Evolutionary conservation across 2,888 invertebrate species (phyloP).

Genomic region (Erebia ligea): DNA sequence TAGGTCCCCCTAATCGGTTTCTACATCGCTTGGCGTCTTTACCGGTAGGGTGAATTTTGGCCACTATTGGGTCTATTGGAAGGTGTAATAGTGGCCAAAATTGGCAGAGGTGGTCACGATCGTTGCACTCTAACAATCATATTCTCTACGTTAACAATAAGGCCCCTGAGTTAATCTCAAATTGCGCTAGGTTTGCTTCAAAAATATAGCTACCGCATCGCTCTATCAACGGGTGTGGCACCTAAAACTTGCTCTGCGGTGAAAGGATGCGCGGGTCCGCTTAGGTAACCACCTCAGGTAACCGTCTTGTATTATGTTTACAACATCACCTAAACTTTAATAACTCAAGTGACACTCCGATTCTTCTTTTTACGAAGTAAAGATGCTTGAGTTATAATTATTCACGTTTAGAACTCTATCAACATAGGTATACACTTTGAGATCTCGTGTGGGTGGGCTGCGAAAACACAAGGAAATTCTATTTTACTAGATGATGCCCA

Average conservation of each 20-base stretch:
- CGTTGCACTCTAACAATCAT: too few relatives aligned
- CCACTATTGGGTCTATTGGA: too few relatives aligned
- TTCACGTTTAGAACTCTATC: neutral
- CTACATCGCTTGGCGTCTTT: too few relatives aligned
- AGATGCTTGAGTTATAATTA: constrained; percentile 15
- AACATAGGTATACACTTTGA: neutral
- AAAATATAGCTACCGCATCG: neutral
- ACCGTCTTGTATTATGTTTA: constrained; percentile 30
- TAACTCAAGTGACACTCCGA: constrained; percentile 31
- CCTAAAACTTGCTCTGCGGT: constrained; percentile 31
- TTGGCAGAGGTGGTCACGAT: too few relatives aligned
- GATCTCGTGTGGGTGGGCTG: neutral
- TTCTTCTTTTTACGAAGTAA: constrained; percentile 19
- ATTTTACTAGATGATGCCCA: neutral
- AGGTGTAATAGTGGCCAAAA: too few relatives aligned
- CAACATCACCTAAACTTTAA: constrained; percentile 32
- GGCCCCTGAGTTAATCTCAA: too few relatives aligned
- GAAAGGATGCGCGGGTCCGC: constrained; percentile 36
- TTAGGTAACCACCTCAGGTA: constrained; percentile 40
- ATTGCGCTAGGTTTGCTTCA: too few relatives aligned
- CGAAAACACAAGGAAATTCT: neutral
- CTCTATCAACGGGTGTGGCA: neutral
- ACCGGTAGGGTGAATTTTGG: too few relatives aligned
- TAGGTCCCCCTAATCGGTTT: too few relatives aligned
- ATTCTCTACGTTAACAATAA: too few relatives aligned